Conservation (phyloP, 2,113 vertebrate species). For the Baryphthengus martii region DNA sequence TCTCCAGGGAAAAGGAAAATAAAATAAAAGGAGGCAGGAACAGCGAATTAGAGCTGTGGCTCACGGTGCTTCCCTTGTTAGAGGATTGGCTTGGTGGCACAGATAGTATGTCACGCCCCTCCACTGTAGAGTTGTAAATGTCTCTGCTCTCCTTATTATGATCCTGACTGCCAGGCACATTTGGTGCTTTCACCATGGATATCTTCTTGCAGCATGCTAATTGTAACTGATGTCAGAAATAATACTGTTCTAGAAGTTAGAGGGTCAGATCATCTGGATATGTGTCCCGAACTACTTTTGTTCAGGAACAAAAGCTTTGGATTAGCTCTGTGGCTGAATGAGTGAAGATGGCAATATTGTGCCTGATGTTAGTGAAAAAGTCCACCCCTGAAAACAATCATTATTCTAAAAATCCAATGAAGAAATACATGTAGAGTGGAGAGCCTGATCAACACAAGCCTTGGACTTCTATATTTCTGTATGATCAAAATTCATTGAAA, state of each 20-base stretch:
- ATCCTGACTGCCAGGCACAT: not conserved
- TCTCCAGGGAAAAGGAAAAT: not conserved
- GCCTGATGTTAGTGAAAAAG: not conserved
- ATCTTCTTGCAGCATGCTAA: not conserved
- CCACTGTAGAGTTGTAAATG: not conserved
- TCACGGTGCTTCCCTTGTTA: not conserved
- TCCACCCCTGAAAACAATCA: not conserved
- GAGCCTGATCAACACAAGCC: not conserved
- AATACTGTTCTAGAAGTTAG: not conserved
- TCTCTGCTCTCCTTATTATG: not conserved
- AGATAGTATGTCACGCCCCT: not conserved
- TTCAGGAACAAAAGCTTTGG: not conserved
- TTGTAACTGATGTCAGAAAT: not conserved
- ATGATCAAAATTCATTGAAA: not conserved
- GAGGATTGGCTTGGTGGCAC: not conserved
- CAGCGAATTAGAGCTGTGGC: not conserved
- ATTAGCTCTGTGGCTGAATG: not conserved
- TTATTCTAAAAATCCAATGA: not conserved
- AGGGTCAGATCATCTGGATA: not conserved
- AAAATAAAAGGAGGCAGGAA: not conserved
- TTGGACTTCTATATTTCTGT: not conserved
- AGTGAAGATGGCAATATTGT: not conserved
- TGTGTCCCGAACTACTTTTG: not conserved
- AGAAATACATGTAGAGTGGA: not conserved
- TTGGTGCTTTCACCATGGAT: not conserved